Percentiles rank a stretch among this genome's conserved stretches.
Conservation (phyloP, 2,113 vertebrate genomes). For the Stegostoma tigrinum region DNA sequence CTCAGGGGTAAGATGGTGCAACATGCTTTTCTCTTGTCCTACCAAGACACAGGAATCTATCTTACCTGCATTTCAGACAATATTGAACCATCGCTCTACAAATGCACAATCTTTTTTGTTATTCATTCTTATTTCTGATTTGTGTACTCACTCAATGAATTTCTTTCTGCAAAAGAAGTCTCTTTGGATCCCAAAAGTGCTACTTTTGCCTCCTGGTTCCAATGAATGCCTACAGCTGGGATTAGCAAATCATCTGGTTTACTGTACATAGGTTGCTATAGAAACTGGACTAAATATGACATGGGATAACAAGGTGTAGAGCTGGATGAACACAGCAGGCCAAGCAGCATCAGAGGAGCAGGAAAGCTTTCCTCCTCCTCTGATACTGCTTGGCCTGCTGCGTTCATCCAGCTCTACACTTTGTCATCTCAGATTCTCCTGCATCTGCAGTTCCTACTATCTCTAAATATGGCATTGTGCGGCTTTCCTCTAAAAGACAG, state of each 20-base stretch:
- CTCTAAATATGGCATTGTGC: neutral
- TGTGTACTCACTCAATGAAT: neutral
- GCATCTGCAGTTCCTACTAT: too few relatives aligned
- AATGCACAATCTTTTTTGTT: neutral
- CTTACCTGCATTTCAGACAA: neutral
- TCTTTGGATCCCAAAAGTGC: too few relatives aligned
- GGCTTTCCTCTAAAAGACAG: neutral
- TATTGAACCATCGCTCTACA: neutral
- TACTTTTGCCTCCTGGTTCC: neutral
- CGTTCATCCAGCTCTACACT: too few relatives aligned
- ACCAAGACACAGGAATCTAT: neutral
- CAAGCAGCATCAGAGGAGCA: too few relatives aligned
- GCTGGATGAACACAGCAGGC: too few relatives aligned
- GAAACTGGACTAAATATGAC: neutral
- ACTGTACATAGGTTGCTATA: neutral
- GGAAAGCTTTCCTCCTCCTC: too few relatives aligned
- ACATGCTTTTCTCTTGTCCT: neutral
- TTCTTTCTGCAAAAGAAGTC: neutral
- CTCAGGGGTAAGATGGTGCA: neutral
- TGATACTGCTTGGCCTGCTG: too few relatives aligned
- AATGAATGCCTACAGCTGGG: neutral
- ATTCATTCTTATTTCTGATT: neutral
- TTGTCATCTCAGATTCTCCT: too few relatives aligned
- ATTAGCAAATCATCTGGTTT: neutral
- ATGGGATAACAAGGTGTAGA: too few relatives aligned